Evolutionary conservation across 2,888 invertebrate species (phyloP).

Genomic region (Drosophila algonquin): DNA sequence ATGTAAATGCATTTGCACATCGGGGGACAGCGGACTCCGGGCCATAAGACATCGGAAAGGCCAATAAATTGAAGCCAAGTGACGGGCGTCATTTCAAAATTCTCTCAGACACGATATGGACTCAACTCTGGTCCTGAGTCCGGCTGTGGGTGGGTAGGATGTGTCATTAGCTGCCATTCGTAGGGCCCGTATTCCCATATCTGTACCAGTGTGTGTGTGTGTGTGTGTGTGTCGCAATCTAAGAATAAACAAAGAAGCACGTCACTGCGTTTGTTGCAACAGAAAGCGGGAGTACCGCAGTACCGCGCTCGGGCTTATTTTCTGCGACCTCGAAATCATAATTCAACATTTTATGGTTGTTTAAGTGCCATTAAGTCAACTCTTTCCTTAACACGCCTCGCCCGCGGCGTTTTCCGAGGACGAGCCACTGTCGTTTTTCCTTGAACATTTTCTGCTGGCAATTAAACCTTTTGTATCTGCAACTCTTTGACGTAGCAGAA

Average conservation of each 20-base stretch:
- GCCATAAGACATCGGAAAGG: slow-evolving; percentile 42
- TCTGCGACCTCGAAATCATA: slow-evolving; percentile 71
- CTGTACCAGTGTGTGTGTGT: neutral
- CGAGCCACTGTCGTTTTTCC: slow-evolving; percentile 67
- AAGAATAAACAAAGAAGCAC: slow-evolving; percentile 29
- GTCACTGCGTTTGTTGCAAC: slow-evolving; percentile 16
- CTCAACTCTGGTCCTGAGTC: slow-evolving; percentile 8
- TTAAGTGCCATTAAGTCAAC: slow-evolving; percentile 70
- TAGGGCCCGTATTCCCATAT: neutral
- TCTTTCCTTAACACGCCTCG: slow-evolving; percentile 31
- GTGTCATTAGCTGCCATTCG: slow-evolving; percentile 27
- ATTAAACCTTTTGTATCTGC: slow-evolving; percentile 71
- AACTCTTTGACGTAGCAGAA: slow-evolving; percentile 72
- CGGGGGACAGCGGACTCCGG: slow-evolving; percentile 1
- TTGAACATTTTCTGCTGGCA: slow-evolving; percentile 59
- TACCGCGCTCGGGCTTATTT: slow-evolving; percentile 16
- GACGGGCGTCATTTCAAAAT: slow-evolving; percentile 71
- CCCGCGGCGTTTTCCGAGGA: slow-evolving; percentile 27
- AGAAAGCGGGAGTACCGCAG: neutral
- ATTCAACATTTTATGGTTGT: slow-evolving; percentile 61
- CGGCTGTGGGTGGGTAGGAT: slow-evolving; percentile 8
- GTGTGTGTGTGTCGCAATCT: neutral
- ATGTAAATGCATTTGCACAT: slow-evolving; percentile 60
- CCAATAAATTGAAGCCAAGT: slow-evolving; percentile 64
- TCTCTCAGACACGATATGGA: slow-evolving; percentile 53